These are phyloP conservation scores for Cyclargus thomasi DNA, from an alignment of 1,140 invertebrate genomes.

Conservation along the genomic window DNA sequence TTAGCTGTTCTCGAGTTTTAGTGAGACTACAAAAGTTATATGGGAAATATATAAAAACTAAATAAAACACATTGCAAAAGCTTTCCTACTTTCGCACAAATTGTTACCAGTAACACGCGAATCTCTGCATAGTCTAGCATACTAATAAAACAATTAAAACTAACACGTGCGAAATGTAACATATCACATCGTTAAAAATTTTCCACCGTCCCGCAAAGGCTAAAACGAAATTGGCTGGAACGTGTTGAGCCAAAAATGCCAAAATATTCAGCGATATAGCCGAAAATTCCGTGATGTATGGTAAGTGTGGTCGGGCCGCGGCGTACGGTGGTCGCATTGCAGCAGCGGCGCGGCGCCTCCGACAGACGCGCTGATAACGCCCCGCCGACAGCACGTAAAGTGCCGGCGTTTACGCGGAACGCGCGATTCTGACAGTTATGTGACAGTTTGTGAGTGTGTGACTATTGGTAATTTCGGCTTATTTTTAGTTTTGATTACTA, in stretches of 20 bases:
- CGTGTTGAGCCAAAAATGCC: not conserved
- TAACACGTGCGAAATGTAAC: no score
- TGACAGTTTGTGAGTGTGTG: constrained; percentile 2
- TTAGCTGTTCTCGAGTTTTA: no score
- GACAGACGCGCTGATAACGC: constrained; percentile 14
- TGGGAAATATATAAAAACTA: no score
- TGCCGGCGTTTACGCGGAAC: not conserved
- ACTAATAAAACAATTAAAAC: no score
- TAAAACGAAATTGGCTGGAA: not conserved
- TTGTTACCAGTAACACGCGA: no score
- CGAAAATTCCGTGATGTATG: constrained; percentile 3
- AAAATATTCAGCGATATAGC: not conserved
- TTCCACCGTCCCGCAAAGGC: not conserved
- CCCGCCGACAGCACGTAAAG: not conserved
- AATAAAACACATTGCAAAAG: no score
- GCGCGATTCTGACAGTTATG: not conserved
- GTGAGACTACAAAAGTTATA: no score
- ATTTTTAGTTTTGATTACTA: not conserved
- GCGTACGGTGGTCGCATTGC: constrained; percentile 2
- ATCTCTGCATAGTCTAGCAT: no score
- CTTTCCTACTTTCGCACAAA: no score
- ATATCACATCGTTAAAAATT: no score
- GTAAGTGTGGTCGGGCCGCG: not conserved
- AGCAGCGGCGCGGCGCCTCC: constrained; percentile 1
- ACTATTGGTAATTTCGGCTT: not conserved